Percentiles rank a stretch among this genome's conserved stretches.
phyloP scores from a whole-genome alignment of 1,140 invertebrate genomes.

The Aphaenogaster ashmeadi region DNA sequence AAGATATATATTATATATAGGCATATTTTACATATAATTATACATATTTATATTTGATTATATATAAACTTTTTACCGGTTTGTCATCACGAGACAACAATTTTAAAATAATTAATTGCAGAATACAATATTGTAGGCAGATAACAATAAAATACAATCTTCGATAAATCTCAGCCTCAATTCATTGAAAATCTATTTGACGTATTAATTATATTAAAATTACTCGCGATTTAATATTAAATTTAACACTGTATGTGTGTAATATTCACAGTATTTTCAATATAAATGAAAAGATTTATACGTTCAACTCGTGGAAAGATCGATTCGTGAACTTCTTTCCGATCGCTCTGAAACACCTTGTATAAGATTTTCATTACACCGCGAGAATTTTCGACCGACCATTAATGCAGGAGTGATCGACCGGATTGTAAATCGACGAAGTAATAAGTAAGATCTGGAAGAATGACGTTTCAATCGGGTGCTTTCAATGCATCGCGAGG shows the following conservation, averaged over 20 bases:
- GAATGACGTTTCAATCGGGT: constrained; percentile 18
- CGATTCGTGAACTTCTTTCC: neutral
- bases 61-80: too few relatives aligned
- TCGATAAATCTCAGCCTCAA: neutral
- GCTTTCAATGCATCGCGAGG: neutral
- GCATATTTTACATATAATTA: too few relatives aligned
- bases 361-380: neutral
- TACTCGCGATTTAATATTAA: neutral
- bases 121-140: neutral
- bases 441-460: constrained; percentile 16
- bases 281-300: neutral
- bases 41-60: too few relatives aligned
- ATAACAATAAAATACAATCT: neutral
- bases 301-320: neutral
- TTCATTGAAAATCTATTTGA: neutral
- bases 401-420: neutral
- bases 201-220: neutral
- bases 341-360: neutral
- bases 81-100: neutral
- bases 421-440: neutral
- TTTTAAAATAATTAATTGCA: neutral
- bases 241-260: neutral
- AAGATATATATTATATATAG: too few relatives aligned
- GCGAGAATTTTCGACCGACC: neutral
- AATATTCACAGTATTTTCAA: neutral